Evolutionary conservation across 2,113 vertebrate species (phyloP), one percentile per base, ranked within the genome.

Genomic region (Coptodon bakossiorum): DNA sequence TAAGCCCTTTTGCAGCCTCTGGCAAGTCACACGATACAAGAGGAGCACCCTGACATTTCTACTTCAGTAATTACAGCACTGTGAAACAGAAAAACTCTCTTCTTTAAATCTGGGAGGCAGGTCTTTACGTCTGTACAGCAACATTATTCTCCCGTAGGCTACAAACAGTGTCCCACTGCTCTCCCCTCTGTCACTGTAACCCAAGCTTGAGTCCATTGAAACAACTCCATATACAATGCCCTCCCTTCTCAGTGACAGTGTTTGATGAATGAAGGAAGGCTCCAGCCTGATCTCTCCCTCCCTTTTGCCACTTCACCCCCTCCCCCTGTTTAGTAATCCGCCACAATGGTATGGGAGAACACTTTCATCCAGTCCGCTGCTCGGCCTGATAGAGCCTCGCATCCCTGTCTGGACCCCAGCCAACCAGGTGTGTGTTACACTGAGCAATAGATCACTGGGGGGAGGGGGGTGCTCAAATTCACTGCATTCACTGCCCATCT

Each of bases 181-280:
- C 54, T 34, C 89, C 78, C 59, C 85, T 48, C 86, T 38, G 27
- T 34, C 73, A 57, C 89, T 91, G 95, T 95, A 96, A 96, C 92
- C 90, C 40, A 93, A 95, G 90, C 87, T 94, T 82, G 63, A 29
- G 38, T 83, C 92, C 90, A 95, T 95, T 95, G 94, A 96, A 40
- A 66, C 40, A 61, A 71, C 84, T 84, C 78, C 85, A 92, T 89
- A 93, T 90, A 94, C 94, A 94, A 95, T 90, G 36, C 54, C 90
- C 73, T 34, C 81, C 80, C 89, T 94, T 91, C 86, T 66, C 85
- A 81, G 91, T 97, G 97, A 96, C 96, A 97, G 95, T 84, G 94
- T 90, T 57, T 73, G 96, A 96, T 95, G 95, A 94, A 95, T 94
- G 95, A 96, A 96, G 90, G 6, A 31, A 61, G 80, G 53, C 78